Evolutionary conservation across 2,797 vertebrate species (phyloP), one percentile per base, ranked within the genome.

Genomic region (Hephaestus fuliginosus): DNA sequence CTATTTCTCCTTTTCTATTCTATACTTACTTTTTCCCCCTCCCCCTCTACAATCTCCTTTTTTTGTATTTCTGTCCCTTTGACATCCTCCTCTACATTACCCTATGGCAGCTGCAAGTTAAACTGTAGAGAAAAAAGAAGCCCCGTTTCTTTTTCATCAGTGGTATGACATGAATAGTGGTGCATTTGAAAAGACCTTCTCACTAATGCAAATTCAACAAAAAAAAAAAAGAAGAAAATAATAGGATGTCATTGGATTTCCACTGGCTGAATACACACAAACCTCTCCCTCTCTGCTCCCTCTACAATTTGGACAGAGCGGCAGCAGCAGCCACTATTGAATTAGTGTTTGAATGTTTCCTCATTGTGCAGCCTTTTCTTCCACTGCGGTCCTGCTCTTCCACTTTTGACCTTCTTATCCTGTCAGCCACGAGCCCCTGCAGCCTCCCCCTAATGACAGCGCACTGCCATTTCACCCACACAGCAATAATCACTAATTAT

Each of bases 401-500:
- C 71, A 78, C 70, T 84, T 86, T 60, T 89, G 83, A 90, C 89
- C 87, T 89, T 82, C 81, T 91, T 73, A 86, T 90, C 86, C 82
- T 63, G 71, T 85, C 88, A 80, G 78, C 82, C 66, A 78, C 69
- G 51, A 83, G 70, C 78, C 81, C 83, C 85, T 76, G 74, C 76
- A 87, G 81, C 84, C 77, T 83, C 78, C 72, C 76, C 61, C 70
- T 82, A 89, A 90, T 88, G 86, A 88, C 78, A 81, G 80, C 14
- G 58, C 70, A 75, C 83, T 78, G 87, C 76, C 88, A 88, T 86
- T 85, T 91, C 83, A 89, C 56, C 70, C 77, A 28, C 88, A 85
- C 63, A 76, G 87, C 83, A 89, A 90, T 91, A 90, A 92, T 89
- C 88, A 85, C 85, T 91, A 83, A 91, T 92, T 87, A 92, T 87